Base-by-base conservation (phyloP, 2,797 vertebrate genomes). In the Oophaga sylvatica region DNA sequence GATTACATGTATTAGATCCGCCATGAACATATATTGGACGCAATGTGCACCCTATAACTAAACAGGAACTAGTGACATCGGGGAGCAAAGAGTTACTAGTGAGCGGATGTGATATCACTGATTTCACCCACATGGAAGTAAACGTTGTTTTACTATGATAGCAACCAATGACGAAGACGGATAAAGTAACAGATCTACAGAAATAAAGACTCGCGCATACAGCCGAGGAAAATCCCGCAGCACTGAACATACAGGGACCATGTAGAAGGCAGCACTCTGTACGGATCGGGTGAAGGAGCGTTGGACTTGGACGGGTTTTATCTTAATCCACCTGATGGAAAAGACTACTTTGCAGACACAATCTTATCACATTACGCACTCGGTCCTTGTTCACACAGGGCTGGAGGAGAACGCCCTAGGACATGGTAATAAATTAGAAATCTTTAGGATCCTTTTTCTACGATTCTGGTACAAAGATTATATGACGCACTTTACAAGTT, bases 381-480 rank as follows among this genome's bases (percentile, higher is more conserved):
- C 59, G 35, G 76, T 35, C 56, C 59, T 87, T 67, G 80, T 84
- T 86, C n/a, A 68, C 5, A 67, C 6, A 56, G 71, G 31, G 26
- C 70, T 3, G 20, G 48, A 67, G 48, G 2, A 59, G 29, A 53
- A 63, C n/a, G 10, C 41, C 48, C 45, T 15, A 78, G 17, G 26
- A 56, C 45, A 29, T 35, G 35, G 35, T 19, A 84, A 79, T 81
- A 87, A 81, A 57, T 87, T 75, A 81, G 19, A 67, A 7, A 71
- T n/a, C 41, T 60, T 20, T 65, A 48, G 71, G 20, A 65, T 67
- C 5, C 3, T 26, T 48, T 11, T 77, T 31, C 78, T 60, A 35
- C 63, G 78, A 63, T 79, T 83, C 29, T 29, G 62, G 77, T 60
- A 59, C 59, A 48, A 59, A 53, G 68, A 31, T 68, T 26, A 83